Percentiles rank a stretch among this genome's conserved stretches.
phyloP scores from a whole-genome alignment of 2,113 vertebrate genomes.

The Scomber japonicus region DNA sequence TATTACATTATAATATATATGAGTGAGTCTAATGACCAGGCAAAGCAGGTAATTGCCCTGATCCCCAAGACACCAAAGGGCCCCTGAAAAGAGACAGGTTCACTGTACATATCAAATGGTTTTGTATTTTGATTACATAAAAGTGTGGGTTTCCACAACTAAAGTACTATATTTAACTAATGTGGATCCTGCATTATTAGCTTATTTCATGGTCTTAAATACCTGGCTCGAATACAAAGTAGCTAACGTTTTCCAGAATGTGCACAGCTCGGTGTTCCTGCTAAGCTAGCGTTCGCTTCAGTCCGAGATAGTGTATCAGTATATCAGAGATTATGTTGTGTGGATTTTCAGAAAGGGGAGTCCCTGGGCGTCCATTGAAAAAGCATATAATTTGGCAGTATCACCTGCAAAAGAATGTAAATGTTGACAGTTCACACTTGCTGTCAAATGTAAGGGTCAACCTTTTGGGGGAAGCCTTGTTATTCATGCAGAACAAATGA shows the following conservation, averaged over 20 bases:
- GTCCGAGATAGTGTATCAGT: not conserved
- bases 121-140: not conserved
- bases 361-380: not conserved
- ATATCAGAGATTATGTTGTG: not conserved
- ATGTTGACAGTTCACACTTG: constrained; percentile 26
- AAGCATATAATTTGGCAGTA: constrained; percentile 3
- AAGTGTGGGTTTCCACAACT: not conserved
- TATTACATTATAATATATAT: not conserved
- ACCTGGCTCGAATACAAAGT: too few species aligned
- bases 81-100: not conserved
- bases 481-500: constrained; percentile 58
- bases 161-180: not conserved
- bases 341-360: not conserved
- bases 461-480: constrained; percentile 23
- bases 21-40: not conserved
- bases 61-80: not conserved
- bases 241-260: too few species aligned
- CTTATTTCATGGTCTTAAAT: not conserved
- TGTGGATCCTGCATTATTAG: not conserved
- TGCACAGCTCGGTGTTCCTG: too few species aligned
- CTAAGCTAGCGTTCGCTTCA: too few species aligned
- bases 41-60: not conserved
- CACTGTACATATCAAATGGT: not conserved
- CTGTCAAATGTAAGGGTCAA: not conserved
- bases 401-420: constrained; percentile 41